These are phyloP conservation scores for Enoplosus armatus DNA, from an alignment of 2,797 vertebrate species.

Conservation along the genomic window DNA sequence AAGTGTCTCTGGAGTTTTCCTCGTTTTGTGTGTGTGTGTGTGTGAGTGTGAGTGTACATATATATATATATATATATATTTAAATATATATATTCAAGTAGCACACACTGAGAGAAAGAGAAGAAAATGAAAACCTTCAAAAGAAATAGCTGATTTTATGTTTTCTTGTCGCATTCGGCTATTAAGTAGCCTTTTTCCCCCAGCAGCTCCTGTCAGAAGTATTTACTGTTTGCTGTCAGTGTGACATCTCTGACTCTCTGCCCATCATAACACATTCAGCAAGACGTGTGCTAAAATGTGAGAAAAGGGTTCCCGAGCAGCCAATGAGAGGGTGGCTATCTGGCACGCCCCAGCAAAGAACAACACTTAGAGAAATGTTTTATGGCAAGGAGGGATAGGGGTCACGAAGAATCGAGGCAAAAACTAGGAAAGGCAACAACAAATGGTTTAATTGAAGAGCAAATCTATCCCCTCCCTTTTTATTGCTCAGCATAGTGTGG, in stretches of 20 bases:
- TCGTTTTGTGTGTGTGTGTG: neutral
- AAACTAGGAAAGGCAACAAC: neutral
- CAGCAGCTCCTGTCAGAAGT: slow-evolving; percentile 66
- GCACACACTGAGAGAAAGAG: neutral
- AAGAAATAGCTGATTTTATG: slow-evolving; percentile 44
- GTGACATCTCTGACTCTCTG: slow-evolving; percentile 56
- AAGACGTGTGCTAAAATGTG: slow-evolving; percentile 62
- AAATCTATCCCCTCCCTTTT: slow-evolving; percentile 17
- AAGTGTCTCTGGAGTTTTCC: neutral
- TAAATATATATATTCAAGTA: slow-evolving; percentile 12
- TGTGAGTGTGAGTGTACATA: neutral
- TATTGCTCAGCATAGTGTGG: slow-evolving; percentile 30
- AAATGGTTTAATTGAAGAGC: slow-evolving; percentile 13
- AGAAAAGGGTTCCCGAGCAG: slow-evolving; percentile 47
- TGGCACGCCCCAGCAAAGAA: slow-evolving; percentile 12
- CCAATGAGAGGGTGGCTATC: slow-evolving; percentile 33
- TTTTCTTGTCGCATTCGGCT: slow-evolving; percentile 36
- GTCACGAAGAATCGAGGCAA: neutral
- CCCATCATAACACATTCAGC: slow-evolving; percentile 65
- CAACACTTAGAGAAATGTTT: neutral
- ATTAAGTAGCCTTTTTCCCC: slow-evolving; percentile 43
- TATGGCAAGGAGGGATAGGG: neutral
- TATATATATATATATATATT: no score
- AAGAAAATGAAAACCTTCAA: slow-evolving; percentile 33
- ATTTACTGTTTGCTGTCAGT: slow-evolving; percentile 61